These are phyloP conservation scores for Hyposmocoma kahamanoa DNA, from an alignment of 1,140 invertebrate species.

Conservation along the genomic window DNA sequence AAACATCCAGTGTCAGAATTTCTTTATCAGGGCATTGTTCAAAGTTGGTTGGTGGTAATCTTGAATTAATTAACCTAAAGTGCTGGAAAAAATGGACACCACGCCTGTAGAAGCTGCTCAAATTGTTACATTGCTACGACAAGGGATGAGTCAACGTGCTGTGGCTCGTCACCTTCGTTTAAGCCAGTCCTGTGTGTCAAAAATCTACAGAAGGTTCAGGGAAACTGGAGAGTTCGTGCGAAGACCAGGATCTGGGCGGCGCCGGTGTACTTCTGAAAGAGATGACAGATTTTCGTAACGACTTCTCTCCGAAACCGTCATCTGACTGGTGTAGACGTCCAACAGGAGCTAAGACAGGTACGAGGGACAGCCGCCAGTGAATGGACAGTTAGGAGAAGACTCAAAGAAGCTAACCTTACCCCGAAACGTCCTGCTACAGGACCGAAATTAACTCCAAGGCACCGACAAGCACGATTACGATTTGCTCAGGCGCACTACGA, in stretches of 20 bases:
- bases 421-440: too few relatives aligned
- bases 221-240: not conserved
- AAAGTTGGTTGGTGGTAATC: not conserved
- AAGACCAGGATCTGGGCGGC: not conserved
- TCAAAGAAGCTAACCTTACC: not conserved
- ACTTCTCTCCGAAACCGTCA: not conserved
- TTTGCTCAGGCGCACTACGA: too few relatives aligned
- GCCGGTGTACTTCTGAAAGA: not conserved
- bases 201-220: not conserved
- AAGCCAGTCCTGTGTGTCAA: not conserved
- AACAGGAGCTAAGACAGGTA: not conserved
- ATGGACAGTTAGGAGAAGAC: not conserved
- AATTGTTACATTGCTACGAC: not conserved
- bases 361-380: not conserved
- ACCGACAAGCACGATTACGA: too few relatives aligned
- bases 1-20: too few relatives aligned
- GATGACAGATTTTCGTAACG: not conserved
- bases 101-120: not conserved
- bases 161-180: not conserved
- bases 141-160: not conserved
- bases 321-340: too few relatives aligned
- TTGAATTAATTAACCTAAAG: not conserved
- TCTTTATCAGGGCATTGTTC: not conserved
- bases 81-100: not conserved
- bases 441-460: too few relatives aligned